Base-by-base conservation (phyloP, 2,797 vertebrate genomes). In the Fistularia tabacaria region DNA sequence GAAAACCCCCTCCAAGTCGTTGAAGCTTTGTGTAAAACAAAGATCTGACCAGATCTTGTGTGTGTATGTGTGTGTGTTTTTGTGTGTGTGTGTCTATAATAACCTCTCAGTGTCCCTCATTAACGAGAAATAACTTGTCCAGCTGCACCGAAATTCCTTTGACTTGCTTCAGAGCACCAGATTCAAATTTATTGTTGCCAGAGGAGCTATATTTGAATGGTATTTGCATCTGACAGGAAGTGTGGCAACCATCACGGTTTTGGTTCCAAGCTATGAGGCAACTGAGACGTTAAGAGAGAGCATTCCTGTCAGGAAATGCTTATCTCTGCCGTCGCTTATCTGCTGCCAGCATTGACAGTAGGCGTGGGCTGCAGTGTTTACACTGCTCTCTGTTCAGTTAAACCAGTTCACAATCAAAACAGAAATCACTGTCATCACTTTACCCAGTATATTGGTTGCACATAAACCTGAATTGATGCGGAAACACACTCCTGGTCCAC, bases 251-350 rank as follows among this genome's bases (percentile, higher is more conserved):
- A n/a, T 50, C 6, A 0, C 0, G 42, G 5, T 0, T 14, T 54
- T 53, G 41, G 4, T 46, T 44, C 50, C 10, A 37, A 46, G 10
- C 52, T 64, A 1, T 74, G 69, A 62, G 38, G 76, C 59, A 77
- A 75, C 51, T 0, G 13, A 57, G 52, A 58, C 39, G 8, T 36
- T 61, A 7, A 25, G 25, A 25, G 49, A 57, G 51, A 66, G 64
- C 72, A 74, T 83, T 81, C 74, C 73, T 78, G 76, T 68, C 40
- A 3, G 63, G 62, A 57, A 69, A 5, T 9, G 41, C 60, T 66
- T 73, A 68, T 76, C 70, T 69, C 15, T 46, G 38, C 13, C 37
- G 52, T 1, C 9, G 39, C 66, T 65, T 74, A 70, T 73, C 76
- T 63, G 51, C 62, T 39, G 57, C 50, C 10, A 8, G 36, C 9